Evolutionary conservation across 1,140 invertebrate species (phyloP).

Genomic region (Diabrotica virgifera): DNA sequence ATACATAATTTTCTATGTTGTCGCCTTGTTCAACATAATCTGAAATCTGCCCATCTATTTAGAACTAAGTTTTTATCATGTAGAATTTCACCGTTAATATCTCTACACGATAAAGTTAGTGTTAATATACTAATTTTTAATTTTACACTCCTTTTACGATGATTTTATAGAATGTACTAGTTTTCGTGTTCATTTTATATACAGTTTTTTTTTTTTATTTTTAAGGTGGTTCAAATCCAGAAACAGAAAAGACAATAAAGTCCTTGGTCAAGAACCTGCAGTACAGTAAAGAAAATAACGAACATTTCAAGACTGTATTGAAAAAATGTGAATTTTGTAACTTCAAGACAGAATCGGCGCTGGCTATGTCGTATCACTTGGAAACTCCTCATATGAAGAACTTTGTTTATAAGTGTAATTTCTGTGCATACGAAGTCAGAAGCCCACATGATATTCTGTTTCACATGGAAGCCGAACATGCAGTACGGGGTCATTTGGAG

Average conservation of each 20-base stretch:
- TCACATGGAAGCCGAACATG: slow-evolving; percentile 89
- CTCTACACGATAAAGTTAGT: too few relatives aligned
- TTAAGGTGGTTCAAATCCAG: slow-evolving; percentile 57
- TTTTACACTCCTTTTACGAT: too few relatives aligned
- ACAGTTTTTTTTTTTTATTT: not conserved
- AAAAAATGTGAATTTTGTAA: slow-evolving; percentile 88
- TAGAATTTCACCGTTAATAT: too few relatives aligned
- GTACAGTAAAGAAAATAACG: slow-evolving; percentile 85
- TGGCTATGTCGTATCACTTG: slow-evolving; percentile 86
- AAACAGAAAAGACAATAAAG: slow-evolving; percentile 73
- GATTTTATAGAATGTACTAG: too few relatives aligned
- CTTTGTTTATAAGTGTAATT: slow-evolving; percentile 82
- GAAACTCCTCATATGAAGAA: slow-evolving; percentile 91
- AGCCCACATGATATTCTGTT: slow-evolving; percentile 84
- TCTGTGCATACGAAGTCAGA: slow-evolving; percentile 78
- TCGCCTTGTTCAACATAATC: too few relatives aligned
- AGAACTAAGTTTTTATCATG: too few relatives aligned
- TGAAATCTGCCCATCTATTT: too few relatives aligned
- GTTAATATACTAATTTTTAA: too few relatives aligned
- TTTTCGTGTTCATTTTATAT: too few relatives aligned
- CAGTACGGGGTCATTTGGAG: slow-evolving; percentile 73
- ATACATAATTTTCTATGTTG: too few relatives aligned
- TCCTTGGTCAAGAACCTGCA: slow-evolving; percentile 80
- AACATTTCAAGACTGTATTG: slow-evolving; percentile 67
- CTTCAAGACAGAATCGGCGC: slow-evolving; percentile 86